Evolutionary conservation across 2,113 vertebrate genomes (phyloP).

Genomic region (Leptocoma aspasia): DNA sequence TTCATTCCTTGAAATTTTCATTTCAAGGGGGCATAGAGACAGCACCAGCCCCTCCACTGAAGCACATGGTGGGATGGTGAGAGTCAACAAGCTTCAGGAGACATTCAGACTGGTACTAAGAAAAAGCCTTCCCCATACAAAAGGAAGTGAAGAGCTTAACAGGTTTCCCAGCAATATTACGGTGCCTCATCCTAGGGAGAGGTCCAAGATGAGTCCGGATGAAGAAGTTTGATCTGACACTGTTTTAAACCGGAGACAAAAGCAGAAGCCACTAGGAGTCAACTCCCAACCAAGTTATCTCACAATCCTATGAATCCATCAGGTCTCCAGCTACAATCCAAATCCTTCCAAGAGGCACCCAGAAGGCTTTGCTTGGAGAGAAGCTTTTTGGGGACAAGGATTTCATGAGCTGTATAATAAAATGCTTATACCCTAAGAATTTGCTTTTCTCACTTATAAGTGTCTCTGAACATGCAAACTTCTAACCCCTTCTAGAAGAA

Average conservation of each 20-base stretch:
- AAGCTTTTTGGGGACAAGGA: not conserved
- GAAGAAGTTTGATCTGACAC: not conserved
- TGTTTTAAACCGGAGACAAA: not conserved
- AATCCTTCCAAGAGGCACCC: not conserved
- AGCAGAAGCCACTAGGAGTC: not conserved
- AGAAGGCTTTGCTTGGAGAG: not conserved
- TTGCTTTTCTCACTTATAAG: not conserved
- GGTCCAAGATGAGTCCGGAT: not conserved
- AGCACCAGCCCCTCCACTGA: not conserved
- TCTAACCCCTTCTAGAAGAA: not conserved
- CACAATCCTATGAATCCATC: not conserved
- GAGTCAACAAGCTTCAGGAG: not conserved
- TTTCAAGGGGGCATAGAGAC: not conserved
- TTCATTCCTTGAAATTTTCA: too few relatives aligned
- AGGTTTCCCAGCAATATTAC: not conserved
- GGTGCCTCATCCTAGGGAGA: not conserved
- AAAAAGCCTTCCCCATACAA: not conserved
- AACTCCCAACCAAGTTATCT: not conserved
- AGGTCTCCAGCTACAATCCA: not conserved
- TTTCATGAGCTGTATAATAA: not conserved
- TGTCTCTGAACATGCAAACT: not conserved
- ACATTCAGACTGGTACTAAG: not conserved
- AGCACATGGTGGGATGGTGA: not conserved
- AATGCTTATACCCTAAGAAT: not conserved
- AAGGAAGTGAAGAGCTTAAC: not conserved